These are phyloP conservation scores for Actinernus sp. DNA, from an alignment of 92 coral and sea anemone genomes.

Conservation along the genomic window DNA sequence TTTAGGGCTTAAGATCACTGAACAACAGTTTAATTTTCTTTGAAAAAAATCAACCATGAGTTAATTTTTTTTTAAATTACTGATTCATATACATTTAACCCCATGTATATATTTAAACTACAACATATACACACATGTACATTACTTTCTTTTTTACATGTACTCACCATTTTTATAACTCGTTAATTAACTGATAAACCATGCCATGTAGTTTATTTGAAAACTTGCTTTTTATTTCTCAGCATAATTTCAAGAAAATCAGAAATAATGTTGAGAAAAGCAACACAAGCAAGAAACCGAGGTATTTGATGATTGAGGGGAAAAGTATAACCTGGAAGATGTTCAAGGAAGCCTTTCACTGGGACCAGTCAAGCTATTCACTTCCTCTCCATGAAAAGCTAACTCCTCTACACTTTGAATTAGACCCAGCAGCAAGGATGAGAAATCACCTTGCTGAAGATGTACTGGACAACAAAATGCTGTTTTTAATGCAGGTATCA, in stretches of 20 bases:
- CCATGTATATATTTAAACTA: too few species aligned
- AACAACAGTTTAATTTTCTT: too few species aligned
- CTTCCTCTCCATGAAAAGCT: slow-evolving; percentile 57
- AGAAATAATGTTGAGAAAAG: slow-evolving; percentile 59
- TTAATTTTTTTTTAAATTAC: too few species aligned
- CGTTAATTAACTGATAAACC: not conserved
- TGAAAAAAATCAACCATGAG: too few species aligned
- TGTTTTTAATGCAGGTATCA: slow-evolving; percentile 63
- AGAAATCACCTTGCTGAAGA: slow-evolving; percentile 28
- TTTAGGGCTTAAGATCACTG: too few species aligned
- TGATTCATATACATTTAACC: too few species aligned
- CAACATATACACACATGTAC: too few species aligned
- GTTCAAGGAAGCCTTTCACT: slow-evolving; percentile 53
- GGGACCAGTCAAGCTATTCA: slow-evolving; percentile 57
- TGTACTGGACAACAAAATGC: too few species aligned
- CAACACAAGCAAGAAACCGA: slow-evolving; percentile 11
- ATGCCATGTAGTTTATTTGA: not conserved
- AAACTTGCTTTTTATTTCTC: not conserved
- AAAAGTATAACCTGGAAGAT: slow-evolving; percentile 46
- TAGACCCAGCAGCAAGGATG: slow-evolving; percentile 57
- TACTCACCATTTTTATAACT: too few species aligned
- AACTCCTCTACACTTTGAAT: slow-evolving; percentile 29
- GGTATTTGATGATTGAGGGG: too few species aligned
- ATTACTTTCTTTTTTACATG: too few species aligned
- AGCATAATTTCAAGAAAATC: slow-evolving; percentile 58